Conservation (phyloP, 2,113 vertebrate genomes). For the Plectropomus leopardus region DNA sequence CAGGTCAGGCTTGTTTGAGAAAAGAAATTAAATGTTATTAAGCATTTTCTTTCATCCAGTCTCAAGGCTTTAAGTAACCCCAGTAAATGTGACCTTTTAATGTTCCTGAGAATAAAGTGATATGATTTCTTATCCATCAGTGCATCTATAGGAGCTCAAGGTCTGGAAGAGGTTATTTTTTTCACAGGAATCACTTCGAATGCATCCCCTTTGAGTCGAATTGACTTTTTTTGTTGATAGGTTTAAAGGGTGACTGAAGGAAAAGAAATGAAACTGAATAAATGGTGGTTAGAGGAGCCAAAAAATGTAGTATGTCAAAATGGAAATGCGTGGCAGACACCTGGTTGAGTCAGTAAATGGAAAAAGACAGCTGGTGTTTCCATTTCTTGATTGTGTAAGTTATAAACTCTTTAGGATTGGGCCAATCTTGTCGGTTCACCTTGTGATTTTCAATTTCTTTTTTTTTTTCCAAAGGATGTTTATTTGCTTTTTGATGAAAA, state of each 20-base stretch:
- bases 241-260: not conserved
- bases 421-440: slow-evolving; percentile 42
- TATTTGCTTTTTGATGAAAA: slow-evolving; percentile 75
- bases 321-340: slow-evolving; percentile 45
- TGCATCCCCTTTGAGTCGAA: not conserved
- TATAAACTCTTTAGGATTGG: slow-evolving; percentile 34
- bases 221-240: not conserved
- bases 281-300: not conserved
- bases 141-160: not conserved
- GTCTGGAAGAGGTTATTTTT: not conserved
- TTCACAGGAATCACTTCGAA: not conserved
- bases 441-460: slow-evolving; percentile 51
- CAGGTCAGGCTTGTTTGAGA: not conserved
- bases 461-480: slow-evolving; percentile 60
- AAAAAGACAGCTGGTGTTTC: slow-evolving; percentile 67
- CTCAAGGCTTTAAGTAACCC: not conserved
- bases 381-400: slow-evolving; percentile 40
- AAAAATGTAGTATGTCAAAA: slow-evolving; percentile 12
- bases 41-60: not conserved
- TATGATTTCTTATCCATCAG: not conserved
- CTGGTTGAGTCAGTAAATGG: slow-evolving; percentile 39
- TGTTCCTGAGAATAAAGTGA: not conserved
- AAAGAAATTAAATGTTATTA: not conserved
- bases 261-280: slow-evolving; percentile 8
- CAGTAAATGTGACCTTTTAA: not conserved